Percentiles rank a stretch among this genome's conserved stretches.
phyloP scores from a whole-genome alignment of 2,113 vertebrate genomes.

The Garra rufa region DNA sequence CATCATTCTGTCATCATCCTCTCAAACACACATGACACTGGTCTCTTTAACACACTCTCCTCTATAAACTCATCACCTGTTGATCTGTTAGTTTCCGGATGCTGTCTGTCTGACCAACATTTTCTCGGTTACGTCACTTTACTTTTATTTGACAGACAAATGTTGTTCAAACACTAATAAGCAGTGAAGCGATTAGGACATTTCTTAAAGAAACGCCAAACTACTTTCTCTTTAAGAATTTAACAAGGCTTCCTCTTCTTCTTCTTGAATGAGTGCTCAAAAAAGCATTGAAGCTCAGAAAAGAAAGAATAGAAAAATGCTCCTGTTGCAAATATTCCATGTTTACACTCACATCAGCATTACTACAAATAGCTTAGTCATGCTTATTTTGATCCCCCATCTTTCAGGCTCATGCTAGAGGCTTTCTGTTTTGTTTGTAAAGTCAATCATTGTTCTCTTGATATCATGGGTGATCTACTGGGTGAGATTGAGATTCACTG shows the following conservation, averaged over 20 bases:
- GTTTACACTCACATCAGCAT: background rate
- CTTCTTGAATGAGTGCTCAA: background rate
- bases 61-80: background rate
- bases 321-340: background rate
- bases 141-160: background rate
- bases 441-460: background rate
- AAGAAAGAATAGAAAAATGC: background rate
- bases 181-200: background rate
- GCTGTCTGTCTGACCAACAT: background rate
- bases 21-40: too few species aligned
- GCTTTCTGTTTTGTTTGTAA: background rate
- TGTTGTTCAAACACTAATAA: background rate
- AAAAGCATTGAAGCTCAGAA: background rate
- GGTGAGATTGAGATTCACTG: background rate
- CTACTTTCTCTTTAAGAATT: too few species aligned
- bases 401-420: too few species aligned
- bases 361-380: too few species aligned
- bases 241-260: too few species aligned
- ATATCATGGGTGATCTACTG: background rate
- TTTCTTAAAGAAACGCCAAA: background rate
- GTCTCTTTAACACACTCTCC: too few species aligned
- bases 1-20: too few species aligned
- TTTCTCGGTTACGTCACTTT: background rate
- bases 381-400: background rate
- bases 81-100: too few species aligned